Base-by-base conservation (phyloP, 2,888 invertebrate species). In the Timandra comae region DNA sequence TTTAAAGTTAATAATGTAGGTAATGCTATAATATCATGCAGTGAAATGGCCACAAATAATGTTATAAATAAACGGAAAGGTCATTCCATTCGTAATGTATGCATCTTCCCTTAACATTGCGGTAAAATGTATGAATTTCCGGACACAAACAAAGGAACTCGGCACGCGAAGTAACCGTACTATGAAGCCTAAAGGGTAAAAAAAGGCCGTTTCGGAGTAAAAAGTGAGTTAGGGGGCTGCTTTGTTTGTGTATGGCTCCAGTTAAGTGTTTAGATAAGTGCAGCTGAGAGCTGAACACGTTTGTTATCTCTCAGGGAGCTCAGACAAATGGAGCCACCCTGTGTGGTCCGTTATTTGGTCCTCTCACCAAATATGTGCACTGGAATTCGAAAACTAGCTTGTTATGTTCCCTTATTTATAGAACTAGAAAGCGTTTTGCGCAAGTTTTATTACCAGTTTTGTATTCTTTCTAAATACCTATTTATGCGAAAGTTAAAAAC, bases 231-330 rank as follows among this genome's bases (percentile, higher is more conserved):
- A 73, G 70, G 71, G 70, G 67, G 70, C 63, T 69, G 75, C 75
- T 77, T 78, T 85, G 81, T 84, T 84, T 84, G 78, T 81, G 72
- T 75, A 75, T 66, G 71, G 76, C 65, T 68, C 68, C 73, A 70
- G 75, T 73, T 77, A 77, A 84, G 85, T 84, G 85, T 84, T 85
- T 85, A 80, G 79, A 82, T 84, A 85, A 85, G 82, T 81, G 82
- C 72, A 73, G 67, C 68, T 63, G 72, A 76, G 80, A 77, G 76
- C 69, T 61, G 64, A 63, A 71, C 70, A 60, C 79, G 80, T 80
- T 77, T 80, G 82, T 81, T 84, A 84, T 82, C 82, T 82, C 73
- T 70, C 58, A 59, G 70, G 69, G 73, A 62, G 63, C 60, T 59
- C 72, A 63, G 76, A 73, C 80, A 78, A 81, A 82, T 79, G 84